phyloP scores from a whole-genome alignment of 2,113 vertebrate genomes.

The Rousettus leschenaultii region DNA sequence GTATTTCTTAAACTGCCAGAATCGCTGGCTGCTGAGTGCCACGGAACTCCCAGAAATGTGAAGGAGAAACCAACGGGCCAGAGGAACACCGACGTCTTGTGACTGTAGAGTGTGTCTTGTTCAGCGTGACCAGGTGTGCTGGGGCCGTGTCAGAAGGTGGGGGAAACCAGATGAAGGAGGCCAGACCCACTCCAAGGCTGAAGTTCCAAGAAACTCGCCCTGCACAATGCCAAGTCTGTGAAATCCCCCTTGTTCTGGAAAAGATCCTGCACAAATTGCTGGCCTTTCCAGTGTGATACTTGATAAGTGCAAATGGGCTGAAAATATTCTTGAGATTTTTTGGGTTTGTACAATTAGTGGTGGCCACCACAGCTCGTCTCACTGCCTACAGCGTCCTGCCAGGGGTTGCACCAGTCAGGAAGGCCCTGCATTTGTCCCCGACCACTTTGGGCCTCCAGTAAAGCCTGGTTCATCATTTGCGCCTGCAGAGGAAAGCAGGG shows the following conservation, averaged over 20 bases:
- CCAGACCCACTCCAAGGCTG: not conserved
- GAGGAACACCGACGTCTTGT: slow-evolving; percentile 68
- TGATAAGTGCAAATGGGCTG: slow-evolving; percentile 67
- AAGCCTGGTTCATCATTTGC: slow-evolving; percentile 20
- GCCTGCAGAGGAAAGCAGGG: slow-evolving; percentile 69
- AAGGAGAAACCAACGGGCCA: slow-evolving; percentile 64
- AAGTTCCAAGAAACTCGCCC: slow-evolving; percentile 57
- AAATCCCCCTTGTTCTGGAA: slow-evolving; percentile 71
- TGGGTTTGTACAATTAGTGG: not conserved
- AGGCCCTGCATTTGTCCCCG: slow-evolving; percentile 35
- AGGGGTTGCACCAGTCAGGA: not conserved
- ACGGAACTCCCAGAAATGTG: slow-evolving; percentile 74
- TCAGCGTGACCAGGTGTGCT: not conserved
- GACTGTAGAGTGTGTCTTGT: slow-evolving; percentile 63
- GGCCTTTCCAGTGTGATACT: slow-evolving; percentile 62
- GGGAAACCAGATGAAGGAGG: not conserved
- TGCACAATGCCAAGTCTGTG: slow-evolving; percentile 45
- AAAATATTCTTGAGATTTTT: slow-evolving; percentile 68
- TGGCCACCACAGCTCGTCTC: not conserved
- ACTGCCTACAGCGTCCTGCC: not conserved
- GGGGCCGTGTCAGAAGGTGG: not conserved
- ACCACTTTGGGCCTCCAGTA: slow-evolving; percentile 34
- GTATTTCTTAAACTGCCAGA: slow-evolving; percentile 75
- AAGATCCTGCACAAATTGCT: slow-evolving; percentile 8
- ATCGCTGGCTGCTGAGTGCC: slow-evolving; percentile 73